Conservation (phyloP, 2,113 vertebrate species). For the Urocolius indicus region DNA sequence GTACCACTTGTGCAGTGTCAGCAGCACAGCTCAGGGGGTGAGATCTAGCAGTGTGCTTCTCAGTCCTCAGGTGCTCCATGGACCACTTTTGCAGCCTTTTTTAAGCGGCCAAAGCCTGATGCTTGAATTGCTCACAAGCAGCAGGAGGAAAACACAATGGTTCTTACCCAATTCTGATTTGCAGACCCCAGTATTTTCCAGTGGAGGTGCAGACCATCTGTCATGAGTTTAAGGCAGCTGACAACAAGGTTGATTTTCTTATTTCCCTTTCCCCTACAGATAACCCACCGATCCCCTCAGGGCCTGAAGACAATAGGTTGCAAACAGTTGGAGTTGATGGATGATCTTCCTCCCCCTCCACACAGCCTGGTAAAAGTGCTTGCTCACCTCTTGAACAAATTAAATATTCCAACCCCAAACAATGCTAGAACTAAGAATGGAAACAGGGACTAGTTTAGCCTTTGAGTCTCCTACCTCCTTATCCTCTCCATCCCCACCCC, state of each 20-base stretch:
- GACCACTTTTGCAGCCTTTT: neutral
- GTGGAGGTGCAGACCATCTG: neutral
- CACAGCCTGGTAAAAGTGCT: conserved; percentile 24
- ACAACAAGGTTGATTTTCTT: conserved; percentile 7
- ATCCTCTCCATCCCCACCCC: neutral
- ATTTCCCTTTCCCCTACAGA: conserved; percentile 6
- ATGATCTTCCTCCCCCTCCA: conserved; percentile 19
- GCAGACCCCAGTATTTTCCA: neutral
- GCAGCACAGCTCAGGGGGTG: neutral
- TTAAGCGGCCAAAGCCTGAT: neutral
- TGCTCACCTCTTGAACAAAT: conserved; percentile 7
- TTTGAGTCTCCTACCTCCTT: neutral
- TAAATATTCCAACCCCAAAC: conserved; percentile 4
- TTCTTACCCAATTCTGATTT: neutral
- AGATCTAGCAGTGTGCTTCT: neutral
- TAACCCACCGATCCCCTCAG: neutral
- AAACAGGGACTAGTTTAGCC: neutral
- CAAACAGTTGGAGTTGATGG: conserved; percentile 9
- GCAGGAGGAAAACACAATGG: neutral
- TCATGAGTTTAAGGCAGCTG: neutral
- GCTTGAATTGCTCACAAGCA: neutral
- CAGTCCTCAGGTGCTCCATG: neutral
- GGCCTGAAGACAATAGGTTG: conserved; percentile 27
- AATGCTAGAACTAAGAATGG: neutral
- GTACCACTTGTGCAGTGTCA: neutral